phyloP scores from a whole-genome alignment of 1,140 invertebrate genomes.

The Nasonia longicornis region DNA sequence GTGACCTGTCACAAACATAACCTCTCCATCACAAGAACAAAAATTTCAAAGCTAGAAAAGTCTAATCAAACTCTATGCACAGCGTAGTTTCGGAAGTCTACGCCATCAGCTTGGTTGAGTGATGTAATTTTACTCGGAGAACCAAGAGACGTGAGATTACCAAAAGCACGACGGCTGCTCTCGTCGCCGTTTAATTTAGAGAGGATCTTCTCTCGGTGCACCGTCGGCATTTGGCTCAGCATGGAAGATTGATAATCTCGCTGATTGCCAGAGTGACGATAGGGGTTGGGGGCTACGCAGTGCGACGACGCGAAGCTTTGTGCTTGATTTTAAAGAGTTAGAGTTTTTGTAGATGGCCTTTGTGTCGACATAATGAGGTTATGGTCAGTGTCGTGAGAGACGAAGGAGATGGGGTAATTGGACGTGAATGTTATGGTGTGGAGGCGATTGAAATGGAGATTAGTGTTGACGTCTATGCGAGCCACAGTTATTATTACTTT shows the following conservation, averaged over 20 bases:
- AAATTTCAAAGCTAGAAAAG: background rate
- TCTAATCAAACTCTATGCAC: background rate
- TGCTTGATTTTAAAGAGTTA: background rate
- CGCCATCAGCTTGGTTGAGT: background rate
- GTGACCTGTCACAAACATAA: too few relatives aligned
- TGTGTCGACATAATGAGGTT: background rate
- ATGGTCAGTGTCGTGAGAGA: background rate
- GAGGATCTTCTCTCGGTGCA: conserved; percentile 5
- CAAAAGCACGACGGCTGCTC: background rate
- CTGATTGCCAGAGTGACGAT: background rate
- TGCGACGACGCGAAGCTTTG: background rate
- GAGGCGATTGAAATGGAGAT: background rate
- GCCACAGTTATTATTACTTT: background rate
- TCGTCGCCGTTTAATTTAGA: conserved; percentile 27
- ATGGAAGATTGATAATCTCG: conserved; percentile 21
- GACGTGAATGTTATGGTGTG: background rate
- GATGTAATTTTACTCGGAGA: conserved; percentile 25
- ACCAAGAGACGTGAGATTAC: background rate
- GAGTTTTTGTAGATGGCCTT: background rate
- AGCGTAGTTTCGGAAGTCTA: background rate
- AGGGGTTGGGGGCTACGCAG: background rate
- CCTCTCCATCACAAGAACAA: too few relatives aligned
- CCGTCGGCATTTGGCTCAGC: background rate
- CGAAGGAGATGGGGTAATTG: background rate
- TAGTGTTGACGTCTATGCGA: background rate